A percentile compares a stretch with the other conserved stretches of the same genome.
Conservation (phyloP, 2,113 vertebrate genomes). For the Thinocorus orbignyianus region DNA sequence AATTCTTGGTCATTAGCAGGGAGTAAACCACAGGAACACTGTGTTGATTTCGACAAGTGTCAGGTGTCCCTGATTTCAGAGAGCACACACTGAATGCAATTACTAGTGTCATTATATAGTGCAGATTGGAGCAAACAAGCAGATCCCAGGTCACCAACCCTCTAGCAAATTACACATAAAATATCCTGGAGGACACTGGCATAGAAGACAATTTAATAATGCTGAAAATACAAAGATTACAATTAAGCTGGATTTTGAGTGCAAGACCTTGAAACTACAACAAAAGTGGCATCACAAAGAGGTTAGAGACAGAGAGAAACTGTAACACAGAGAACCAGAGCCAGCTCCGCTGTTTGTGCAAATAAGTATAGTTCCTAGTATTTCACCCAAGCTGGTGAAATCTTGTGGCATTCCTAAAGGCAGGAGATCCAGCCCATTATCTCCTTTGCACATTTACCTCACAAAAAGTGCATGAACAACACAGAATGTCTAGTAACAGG, state of each 20-base stretch:
- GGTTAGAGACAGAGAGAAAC: neutral
- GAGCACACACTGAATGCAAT: neutral
- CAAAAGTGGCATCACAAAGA: neutral
- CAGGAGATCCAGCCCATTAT: neutral
- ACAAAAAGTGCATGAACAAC: neutral
- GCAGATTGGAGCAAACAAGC: neutral
- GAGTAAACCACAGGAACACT: neutral
- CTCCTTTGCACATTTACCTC: neutral
- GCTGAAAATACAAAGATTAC: neutral
- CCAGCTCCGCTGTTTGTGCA: rapidly evolving
- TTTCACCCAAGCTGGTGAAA: neutral
- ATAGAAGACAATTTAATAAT: neutral
- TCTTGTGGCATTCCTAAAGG: neutral
- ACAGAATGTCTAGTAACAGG: neutral
- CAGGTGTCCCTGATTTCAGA: neutral
- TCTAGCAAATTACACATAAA: neutral
- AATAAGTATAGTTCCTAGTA: neutral
- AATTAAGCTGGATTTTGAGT: neutral
- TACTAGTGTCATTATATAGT: neutral
- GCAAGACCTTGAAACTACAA: neutral
- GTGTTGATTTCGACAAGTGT: neutral
- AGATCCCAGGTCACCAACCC: neutral
- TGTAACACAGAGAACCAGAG: neutral
- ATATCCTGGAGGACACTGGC: neutral
- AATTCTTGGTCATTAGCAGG: neutral